Conservation (phyloP, 2,113 vertebrate species). For the Mugil cephalus region DNA sequence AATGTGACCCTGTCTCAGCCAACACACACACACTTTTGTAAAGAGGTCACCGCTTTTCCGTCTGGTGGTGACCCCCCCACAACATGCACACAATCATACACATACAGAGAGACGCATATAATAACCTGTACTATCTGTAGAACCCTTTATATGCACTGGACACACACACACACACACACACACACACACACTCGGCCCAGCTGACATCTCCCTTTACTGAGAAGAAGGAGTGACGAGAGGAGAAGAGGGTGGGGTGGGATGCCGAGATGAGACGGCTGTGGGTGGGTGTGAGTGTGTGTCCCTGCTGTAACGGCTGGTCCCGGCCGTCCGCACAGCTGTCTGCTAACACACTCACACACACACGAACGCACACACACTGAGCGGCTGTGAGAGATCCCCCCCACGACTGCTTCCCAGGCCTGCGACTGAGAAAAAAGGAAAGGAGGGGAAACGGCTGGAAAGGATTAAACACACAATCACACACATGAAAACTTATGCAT, state of each 20-base stretch:
- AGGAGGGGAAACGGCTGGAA: constrained; percentile 71
- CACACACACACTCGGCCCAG: constrained; percentile 36
- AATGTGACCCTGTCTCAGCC: constrained; percentile 63
- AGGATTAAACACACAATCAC: constrained; percentile 73
- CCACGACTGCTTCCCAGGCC: constrained; percentile 82
- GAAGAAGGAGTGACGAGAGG: constrained; percentile 45
- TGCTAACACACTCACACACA: constrained; percentile 62
- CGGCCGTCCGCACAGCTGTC: constrained; percentile 83
- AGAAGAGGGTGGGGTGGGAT: constrained; percentile 36
- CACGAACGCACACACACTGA: constrained; percentile 51
- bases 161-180: constrained; percentile 22
- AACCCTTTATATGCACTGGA: not conserved
- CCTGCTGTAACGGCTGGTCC: constrained; percentile 80
- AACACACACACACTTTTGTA: constrained; percentile 40
- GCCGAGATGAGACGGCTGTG: constrained; percentile 43
- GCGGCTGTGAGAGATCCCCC: constrained; percentile 78
- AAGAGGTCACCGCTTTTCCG: constrained; percentile 76
- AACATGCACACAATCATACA: constrained; percentile 9
- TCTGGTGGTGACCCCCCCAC: constrained; percentile 64
- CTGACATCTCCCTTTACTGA: constrained; percentile 52
- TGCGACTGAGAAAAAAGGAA: constrained; percentile 56
- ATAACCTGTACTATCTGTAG: constrained; percentile 31
- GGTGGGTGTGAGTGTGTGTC: constrained; percentile 54
- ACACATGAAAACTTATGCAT: constrained; percentile 25
- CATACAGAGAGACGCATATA: constrained; percentile 36